Conservation (phyloP, 2,797 vertebrate species). For the Ispidina picta region DNA sequence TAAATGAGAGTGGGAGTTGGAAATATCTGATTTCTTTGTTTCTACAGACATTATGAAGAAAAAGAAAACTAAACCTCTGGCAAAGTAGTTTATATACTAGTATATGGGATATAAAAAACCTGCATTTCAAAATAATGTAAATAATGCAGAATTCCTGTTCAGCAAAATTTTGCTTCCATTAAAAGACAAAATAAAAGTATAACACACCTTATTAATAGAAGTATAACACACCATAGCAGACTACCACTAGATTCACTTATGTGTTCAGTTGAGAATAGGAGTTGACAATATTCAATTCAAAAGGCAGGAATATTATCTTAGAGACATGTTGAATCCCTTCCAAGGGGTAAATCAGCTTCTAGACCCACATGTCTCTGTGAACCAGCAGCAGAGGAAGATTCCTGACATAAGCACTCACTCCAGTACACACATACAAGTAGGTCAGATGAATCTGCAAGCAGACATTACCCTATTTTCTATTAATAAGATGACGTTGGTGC, state of each 20-base stretch:
- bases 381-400: not conserved
- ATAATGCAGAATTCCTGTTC: not conserved
- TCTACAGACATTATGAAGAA: not conserved
- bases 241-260: not conserved
- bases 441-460: not conserved
- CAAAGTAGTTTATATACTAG: not conserved
- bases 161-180: not conserved
- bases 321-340: not conserved
- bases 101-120: not conserved
- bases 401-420: not conserved
- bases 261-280: not conserved
- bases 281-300: not conserved
- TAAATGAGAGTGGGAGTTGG: not conserved
- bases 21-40: not conserved
- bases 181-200: not conserved
- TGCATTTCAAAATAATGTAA: not conserved
- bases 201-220: not conserved
- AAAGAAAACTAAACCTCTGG: not conserved
- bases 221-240: not conserved
- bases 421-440: not conserved
- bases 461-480: not conserved
- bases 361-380: not conserved
- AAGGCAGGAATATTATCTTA: not conserved
- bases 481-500: not conserved
- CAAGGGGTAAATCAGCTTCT: not conserved